phyloP scores from a whole-genome alignment of 2,113 vertebrate genomes.

The Phylloscopus trochiloides region DNA sequence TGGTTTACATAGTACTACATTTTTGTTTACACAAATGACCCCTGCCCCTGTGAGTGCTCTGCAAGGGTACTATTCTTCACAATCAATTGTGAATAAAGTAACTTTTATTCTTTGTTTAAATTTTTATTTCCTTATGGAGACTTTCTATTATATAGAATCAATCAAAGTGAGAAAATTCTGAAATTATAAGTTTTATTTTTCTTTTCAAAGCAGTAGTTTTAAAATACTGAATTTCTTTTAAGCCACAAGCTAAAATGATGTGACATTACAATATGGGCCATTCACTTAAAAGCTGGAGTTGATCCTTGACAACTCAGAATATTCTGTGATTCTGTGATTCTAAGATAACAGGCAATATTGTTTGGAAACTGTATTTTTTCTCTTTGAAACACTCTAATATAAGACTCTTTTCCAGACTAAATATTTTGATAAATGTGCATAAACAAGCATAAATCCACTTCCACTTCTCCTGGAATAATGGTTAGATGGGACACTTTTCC shows the following conservation, averaged over 20 bases:
- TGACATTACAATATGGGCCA: background rate
- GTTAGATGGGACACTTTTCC: background rate
- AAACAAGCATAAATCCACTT: fast-evolving
- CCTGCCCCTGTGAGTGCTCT: background rate
- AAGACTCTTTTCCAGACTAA: background rate
- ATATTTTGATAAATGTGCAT: background rate
- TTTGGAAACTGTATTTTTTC: background rate
- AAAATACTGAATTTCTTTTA: background rate
- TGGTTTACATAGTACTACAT: background rate
- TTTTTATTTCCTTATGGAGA: background rate
- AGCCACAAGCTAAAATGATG: background rate
- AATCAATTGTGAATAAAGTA: background rate
- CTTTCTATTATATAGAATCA: background rate
- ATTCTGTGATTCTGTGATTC: background rate
- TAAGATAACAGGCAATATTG: background rate
- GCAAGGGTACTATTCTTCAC: background rate
- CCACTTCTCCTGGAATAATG: background rate
- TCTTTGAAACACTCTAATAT: background rate
- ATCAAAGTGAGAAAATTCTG: background rate
- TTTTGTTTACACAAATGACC: background rate
- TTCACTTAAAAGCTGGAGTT: background rate
- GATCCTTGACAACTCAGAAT: background rate
- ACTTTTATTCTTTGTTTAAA: background rate
- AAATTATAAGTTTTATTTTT: background rate
- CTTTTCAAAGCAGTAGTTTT: background rate